Base-by-base conservation (phyloP, 1,140 invertebrate species). In the Hirudo medicinalis region DNA sequence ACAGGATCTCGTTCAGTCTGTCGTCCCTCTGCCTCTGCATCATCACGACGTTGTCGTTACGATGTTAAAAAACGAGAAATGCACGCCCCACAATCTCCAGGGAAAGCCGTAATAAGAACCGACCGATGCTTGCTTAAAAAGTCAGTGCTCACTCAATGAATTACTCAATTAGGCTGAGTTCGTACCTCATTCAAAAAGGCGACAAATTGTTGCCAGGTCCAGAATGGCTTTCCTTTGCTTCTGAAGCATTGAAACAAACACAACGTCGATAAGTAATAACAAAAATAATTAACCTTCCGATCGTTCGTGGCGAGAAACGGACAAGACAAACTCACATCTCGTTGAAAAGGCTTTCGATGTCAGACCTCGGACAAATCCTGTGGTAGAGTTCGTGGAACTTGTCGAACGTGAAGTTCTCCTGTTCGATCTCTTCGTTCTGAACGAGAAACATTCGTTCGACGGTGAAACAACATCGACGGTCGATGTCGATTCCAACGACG, bases 351-450 rank as follows among this genome's bases (percentile, higher is more conserved):
- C 98, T 94, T 82, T 99, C 95, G 76, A 99, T 98, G 81, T 99
- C 97, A 78, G 96, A 97, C 75, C 97, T 86, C 13, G 97, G 97
- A 82, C 97, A 99, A 76, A 99, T 97, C 84, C 96, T 98, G 81
- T 98, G 94, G 82, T 99, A 99, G 0, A 99, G 84, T 55, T 90
- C 89, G 83, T 97, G 97, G 83, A 99, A 99, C 80, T 97, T 97
- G 74, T 99, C 95, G 82, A 98, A 99, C 1, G 95, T 98, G 80
- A 99, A 99, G 72, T 91, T 89, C 70, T 88, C 87, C 67, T 89
- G 90, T 77, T 97, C 94, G 82, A 99, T 96, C 49, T 90, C 90
- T 80, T 97, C 96, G 77, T 77, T 79, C 81, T 82, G 76, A 69
- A 76, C 77, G 71, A 57, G 72, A 68, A 74, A 75, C 73, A 70